Evolutionary conservation across 2,797 vertebrate genomes (phyloP), one percentile per base, ranked within the genome.

Genomic region (Sebastes nivosus): DNA sequence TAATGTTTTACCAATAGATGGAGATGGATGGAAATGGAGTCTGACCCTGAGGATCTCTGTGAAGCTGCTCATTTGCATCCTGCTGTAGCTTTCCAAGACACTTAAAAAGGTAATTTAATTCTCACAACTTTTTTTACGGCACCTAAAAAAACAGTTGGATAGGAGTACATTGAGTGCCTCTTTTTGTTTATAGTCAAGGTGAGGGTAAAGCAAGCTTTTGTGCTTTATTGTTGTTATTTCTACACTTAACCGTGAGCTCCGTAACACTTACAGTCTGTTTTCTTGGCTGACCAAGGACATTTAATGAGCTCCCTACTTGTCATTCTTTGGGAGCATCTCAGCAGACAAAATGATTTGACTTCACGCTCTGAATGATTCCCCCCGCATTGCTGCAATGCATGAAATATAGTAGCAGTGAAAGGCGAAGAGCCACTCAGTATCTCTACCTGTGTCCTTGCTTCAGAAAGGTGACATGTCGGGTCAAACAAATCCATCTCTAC

Each of bases 61-160:
- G 54, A 42, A 80, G 79, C 14, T 0, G 8, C 65, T 77, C 32
- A 75, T 88, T 79, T 27, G 58, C 46, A 88, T 84, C 84, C 80
- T 58, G 30, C 58, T 58, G 29, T 50, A 69, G 60, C 24, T 83
- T 57, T 54, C 24, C 3, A 16, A 72, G 50, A 38, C 38, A 32
- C 29, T 72, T 67, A 32, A 59, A 72, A n/a, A 78, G 50, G 25
- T 68, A 2, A 25, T 74, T 76, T 79, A 3, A 77, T 74, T 80
- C 68, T 38, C 46, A 36, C 72, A 59, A 25, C 2, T 42, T 8
- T 69, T 69, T 52, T 38, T 25, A 10, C 14, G 1, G 18, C 30
- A 50, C 30, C 68, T 67, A 38, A n/a, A 52, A 52, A 52, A 52
- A n/a, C 20, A 10, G 20, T 46, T 46, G 42, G 42, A 46, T 46